Evolutionary conservation across 2,797 vertebrate genomes (phyloP), one percentile per base, ranked within the genome.

Genomic region (Chiroxiphia lanceolata): DNA sequence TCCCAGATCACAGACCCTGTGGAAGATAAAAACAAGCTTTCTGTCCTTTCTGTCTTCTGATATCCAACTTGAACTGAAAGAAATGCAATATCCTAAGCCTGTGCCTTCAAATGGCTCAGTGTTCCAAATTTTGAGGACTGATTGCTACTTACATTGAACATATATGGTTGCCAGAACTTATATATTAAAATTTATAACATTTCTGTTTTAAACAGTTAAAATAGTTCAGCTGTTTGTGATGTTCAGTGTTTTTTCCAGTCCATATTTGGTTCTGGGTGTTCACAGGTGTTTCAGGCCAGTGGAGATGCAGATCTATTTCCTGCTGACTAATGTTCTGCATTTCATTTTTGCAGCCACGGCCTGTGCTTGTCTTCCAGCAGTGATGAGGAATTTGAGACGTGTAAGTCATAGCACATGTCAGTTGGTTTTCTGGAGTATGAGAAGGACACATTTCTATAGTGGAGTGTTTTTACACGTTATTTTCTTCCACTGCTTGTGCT

Each of bases 331-430:
- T 21, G 5, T 47, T 80, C 11, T 60, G 22, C 12, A 5, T 54
- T 97, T 89, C 19, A 1, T 91, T 82, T 95, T 53, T 94, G 20
- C 97, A 97, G 95, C 89, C 67, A 10, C 72, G 31, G 23, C 60
- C 29, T 67, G 34, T 65, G 29, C 85, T 56, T 96, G 16, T 98
- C 98, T 34, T 98, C 98, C 42, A 96, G 96, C 90, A 98, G 98
- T 6, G 98, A 98, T 38, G 98, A 98, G 3, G 96, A 99, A 15
- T 98, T 97, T 96, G 98, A 98, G 53, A 74, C 76, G 15, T 97
- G 99, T 99, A 96, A 98, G 98, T 98, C 85, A 42, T 26, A 87
- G 15, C 42, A 11, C 4, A 0, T 33, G 29, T 40, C 34, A 4
- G 4, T 67, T 80, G 40, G 31, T 65, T 50, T 23, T 40, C 14